phyloP scores from a whole-genome alignment of 2,888 invertebrate species.

The Andrena praecox region DNA sequence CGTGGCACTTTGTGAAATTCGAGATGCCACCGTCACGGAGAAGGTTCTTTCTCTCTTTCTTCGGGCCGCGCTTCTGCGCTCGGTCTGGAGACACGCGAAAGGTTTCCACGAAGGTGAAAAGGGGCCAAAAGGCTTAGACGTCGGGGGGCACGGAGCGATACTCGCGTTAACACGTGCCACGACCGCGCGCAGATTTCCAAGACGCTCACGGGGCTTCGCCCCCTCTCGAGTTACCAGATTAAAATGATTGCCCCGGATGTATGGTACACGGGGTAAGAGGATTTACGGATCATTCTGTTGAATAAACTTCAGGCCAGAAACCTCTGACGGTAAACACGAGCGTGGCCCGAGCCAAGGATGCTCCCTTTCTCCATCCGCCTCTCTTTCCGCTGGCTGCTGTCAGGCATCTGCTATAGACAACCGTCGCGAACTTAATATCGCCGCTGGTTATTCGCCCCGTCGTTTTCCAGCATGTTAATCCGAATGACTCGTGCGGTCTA shows the following conservation, averaged over 20 bases:
- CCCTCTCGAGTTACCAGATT: slow-evolving; percentile 63
- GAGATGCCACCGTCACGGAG: slow-evolving; percentile 2
- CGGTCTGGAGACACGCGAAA: slow-evolving; percentile 37
- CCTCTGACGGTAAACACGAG: slow-evolving; percentile 55
- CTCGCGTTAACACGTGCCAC: slow-evolving; percentile 56
- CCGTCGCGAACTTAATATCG: slow-evolving; percentile 45
- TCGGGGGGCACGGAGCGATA: slow-evolving; percentile 28
- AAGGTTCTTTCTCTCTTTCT: neutral
- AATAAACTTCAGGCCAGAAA: slow-evolving; percentile 62
- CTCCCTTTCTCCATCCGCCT: neutral
- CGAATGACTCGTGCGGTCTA: slow-evolving; percentile 16
- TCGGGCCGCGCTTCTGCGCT: neutral
- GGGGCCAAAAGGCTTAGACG: slow-evolving; percentile 51
- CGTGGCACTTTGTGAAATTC: slow-evolving; percentile 24
- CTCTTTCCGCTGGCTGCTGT: neutral
- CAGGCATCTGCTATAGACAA: neutral
- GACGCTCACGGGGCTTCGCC: slow-evolving; percentile 71
- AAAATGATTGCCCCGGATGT: slow-evolving; percentile 68
- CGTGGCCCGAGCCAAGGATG: neutral
- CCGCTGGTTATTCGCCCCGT: slow-evolving; percentile 26
- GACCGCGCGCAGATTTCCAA: slow-evolving; percentile 69
- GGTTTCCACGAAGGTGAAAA: slow-evolving; percentile 62
- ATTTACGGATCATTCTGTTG: slow-evolving; percentile 68
- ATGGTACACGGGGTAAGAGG: slow-evolving; percentile 61
- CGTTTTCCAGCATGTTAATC: slow-evolving; percentile 44